Evolutionary conservation across 2,888 invertebrate genomes (phyloP), one percentile per base, ranked within the genome.

Genomic region (Tineola bisselliella): DNA sequence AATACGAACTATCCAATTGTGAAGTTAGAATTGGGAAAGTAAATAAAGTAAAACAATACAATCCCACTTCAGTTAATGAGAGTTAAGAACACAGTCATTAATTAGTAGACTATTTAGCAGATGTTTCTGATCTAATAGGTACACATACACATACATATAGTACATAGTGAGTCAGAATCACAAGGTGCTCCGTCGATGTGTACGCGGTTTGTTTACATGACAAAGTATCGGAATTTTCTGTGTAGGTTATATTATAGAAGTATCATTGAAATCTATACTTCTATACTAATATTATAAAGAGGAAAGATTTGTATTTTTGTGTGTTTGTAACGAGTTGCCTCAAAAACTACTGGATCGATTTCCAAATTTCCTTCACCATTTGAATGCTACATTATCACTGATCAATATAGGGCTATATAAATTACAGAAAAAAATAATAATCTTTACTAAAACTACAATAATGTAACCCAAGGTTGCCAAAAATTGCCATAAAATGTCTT

Each of bases 31-130:
- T 15, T 13, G 11, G 11, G 10, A 38, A 48, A n/a, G 48, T 48
- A 54, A 54, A 54, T 12, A 54, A 54, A 54, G n/a, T 10, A 13
- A 25, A 54, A 19, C 54, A 54, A 54, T 19, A 54, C 54, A 25
- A 25, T 54, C 19, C 19, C 25, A 54, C 54, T 54, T 54, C 54
- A 25, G 54, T n/a, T 33, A 58, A 58, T 33, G 30, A 58, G 58
- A 25, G 33, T 17, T 58, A 58, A 58, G 33, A 33, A 58, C 33
- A 58, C 58, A 58, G 31, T 48, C 60, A 69, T 68, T 70, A 72
- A 72, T 73, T 70, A 71, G 65, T 61, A 60, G 66, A 66, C 66
- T 68, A 65, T 67, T 70, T 67, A 70, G 64, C 67, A 69, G 66
- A 68, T 70, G 70, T 67, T 68, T 69, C 65, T 31, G 38, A 31